Conservation (phyloP, 1,140 invertebrate genomes). For the Drosophila equinoxialis region DNA sequence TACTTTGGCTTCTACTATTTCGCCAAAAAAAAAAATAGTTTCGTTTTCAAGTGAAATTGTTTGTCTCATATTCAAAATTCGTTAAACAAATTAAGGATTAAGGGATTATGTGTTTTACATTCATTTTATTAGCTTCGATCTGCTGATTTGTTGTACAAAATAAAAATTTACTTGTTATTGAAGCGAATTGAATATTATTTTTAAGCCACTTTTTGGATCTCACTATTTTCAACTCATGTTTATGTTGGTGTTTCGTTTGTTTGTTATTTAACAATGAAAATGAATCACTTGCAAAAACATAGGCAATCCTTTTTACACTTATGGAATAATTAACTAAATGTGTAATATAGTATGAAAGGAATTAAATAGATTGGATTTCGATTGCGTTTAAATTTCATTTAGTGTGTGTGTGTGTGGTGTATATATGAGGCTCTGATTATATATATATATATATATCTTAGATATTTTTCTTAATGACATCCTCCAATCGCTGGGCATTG, state of each 20-base stretch:
- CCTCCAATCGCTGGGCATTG: constrained; percentile 88
- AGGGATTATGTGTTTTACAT: constrained; percentile 39
- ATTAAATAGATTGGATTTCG: constrained; percentile 35
- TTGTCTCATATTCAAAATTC: neutral
- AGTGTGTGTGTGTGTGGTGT: neutral
- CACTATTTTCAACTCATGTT: constrained; percentile 25
- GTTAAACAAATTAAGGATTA: constrained; percentile 10
- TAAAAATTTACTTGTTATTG: constrained; percentile 52
- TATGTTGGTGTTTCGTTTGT: constrained; percentile 22
- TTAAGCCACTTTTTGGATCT: constrained; percentile 68
- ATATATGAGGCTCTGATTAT: neutral
- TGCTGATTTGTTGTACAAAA: constrained; percentile 54
- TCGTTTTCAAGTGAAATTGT: neutral
- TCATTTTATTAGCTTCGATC: constrained; percentile 48
- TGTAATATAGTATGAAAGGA: constrained; percentile 38
- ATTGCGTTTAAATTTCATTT: constrained; percentile 7
- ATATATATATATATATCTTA: constrained; percentile 23
- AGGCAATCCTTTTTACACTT: constrained; percentile 42
- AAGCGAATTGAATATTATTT: constrained; percentile 58
- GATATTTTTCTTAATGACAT: constrained; percentile 55
- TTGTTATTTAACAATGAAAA: neutral
- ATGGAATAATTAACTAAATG: constrained; percentile 74
- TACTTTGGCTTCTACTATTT: constrained; percentile 39
- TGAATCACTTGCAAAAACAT: constrained; percentile 9
- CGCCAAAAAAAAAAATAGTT: neutral